These are phyloP conservation scores for Himalopsyche anomala DNA, from an alignment of 2,888 invertebrate genomes.

Conservation along the genomic window DNA sequence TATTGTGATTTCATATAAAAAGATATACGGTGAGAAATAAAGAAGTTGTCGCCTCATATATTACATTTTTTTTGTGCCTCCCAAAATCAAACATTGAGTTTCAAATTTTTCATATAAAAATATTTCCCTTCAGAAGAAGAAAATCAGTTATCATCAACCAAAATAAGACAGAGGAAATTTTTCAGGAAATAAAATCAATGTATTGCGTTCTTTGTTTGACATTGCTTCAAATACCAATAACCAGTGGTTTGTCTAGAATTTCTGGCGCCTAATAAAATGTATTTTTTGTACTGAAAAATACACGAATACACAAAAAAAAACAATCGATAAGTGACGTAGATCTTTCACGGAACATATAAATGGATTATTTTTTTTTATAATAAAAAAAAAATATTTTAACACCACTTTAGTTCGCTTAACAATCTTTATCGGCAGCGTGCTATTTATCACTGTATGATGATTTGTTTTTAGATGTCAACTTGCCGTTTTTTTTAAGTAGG, in stretches of 20 bases:
- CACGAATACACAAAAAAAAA: neutral
- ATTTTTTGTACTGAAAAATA: neutral
- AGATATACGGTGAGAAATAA: neutral
- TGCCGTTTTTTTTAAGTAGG: too few species aligned
- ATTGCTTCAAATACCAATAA: neutral
- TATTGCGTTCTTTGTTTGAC: conserved; percentile 1
- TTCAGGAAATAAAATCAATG: conserved; percentile 5
- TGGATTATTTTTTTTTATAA: too few species aligned
- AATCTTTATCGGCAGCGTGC: too few species aligned
- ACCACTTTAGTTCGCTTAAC: too few species aligned
- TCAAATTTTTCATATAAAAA: conserved; percentile 3
- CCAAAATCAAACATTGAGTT: neutral
- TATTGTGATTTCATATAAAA: neutral
- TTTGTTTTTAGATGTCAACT: too few species aligned
- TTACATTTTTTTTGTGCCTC: neutral
- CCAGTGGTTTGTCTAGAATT: neutral
- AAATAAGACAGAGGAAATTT: neutral
- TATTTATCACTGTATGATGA: too few species aligned
- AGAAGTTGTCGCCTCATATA: neutral
- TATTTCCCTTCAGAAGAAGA: neutral
- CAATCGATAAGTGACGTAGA: too few species aligned
- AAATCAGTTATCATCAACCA: neutral
- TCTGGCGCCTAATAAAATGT: neutral
- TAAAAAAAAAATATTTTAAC: too few species aligned
- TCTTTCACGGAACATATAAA: too few species aligned